Evolutionary conservation across 2,113 vertebrate species (phyloP).

Genomic region (Pycnonotus jocosus): DNA sequence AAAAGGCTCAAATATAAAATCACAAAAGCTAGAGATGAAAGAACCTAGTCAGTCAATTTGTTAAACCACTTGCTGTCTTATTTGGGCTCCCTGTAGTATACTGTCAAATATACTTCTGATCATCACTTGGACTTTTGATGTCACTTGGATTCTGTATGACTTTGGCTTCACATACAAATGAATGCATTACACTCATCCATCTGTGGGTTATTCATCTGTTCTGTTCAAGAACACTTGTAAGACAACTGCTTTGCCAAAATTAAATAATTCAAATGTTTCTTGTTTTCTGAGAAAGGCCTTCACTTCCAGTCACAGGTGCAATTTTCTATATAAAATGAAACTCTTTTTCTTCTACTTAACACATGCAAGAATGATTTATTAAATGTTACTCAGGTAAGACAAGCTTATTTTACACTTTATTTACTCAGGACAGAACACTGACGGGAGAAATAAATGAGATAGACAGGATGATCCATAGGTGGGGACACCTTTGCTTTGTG

Average conservation of each 20-base stretch:
- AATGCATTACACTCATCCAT: slow-evolving; percentile 22
- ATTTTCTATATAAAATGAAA: not conserved
- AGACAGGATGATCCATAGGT: not conserved
- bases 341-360: not conserved
- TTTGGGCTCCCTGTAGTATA: not conserved
- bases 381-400: not conserved
- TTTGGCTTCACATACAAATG: slow-evolving; percentile 9
- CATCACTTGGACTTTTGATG: not conserved
- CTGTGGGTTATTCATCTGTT: slow-evolving; percentile 17
- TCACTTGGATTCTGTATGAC: not conserved
- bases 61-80: not conserved
- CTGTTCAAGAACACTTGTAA: slow-evolving; percentile 7
- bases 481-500: not conserved
- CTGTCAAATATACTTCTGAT: not conserved
- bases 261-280: not conserved
- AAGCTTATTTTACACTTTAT: slow-evolving; percentile 51
- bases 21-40: not conserved
- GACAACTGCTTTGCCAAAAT: not conserved
- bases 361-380: not conserved
- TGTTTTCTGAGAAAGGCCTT: not conserved
- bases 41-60: not conserved
- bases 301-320: not conserved
- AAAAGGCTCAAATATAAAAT: not conserved
- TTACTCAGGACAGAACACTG: slow-evolving; percentile 11
- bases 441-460: not conserved